Evolutionary conservation across 37 sponge, comb jelly and placozoan genomes (phyloP).

Genomic region (Oopsacas minuta): DNA sequence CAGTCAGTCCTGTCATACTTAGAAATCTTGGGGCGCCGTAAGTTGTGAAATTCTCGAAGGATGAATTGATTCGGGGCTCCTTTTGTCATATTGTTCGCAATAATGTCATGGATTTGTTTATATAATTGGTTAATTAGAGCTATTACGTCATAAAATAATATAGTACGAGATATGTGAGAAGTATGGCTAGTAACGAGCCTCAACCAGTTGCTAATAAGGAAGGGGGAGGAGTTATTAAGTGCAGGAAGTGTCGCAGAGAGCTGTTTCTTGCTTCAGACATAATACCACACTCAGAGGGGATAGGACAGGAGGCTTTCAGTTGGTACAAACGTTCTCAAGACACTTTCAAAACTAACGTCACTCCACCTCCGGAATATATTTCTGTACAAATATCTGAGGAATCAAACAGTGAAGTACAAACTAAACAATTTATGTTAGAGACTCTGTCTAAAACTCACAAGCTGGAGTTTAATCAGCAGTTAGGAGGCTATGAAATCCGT

Average conservation of each 20-base stretch:
- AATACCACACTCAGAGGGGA: slow-evolving; percentile 45
- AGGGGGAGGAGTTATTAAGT: not conserved
- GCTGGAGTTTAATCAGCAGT: not conserved
- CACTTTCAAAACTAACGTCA: not conserved
- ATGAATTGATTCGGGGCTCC: too few relatives aligned
- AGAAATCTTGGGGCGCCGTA: too few relatives aligned
- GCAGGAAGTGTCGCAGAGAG: not conserved
- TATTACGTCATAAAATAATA: too few relatives aligned
- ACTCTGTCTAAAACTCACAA: not conserved
- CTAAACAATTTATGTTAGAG: not conserved
- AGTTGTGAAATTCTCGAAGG: too few relatives aligned
- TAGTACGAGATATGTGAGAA: too few relatives aligned
- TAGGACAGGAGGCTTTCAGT: slow-evolving; percentile 45
- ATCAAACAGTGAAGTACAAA: not conserved
- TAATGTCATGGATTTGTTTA: too few relatives aligned
- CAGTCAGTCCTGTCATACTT: too few relatives aligned
- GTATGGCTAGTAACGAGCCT: not conserved
- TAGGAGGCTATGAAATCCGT: not conserved
- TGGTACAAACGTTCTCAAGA: slow-evolving; percentile 37
- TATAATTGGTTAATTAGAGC: too few relatives aligned
- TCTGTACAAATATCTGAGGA: not conserved
- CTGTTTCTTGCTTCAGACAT: not conserved
- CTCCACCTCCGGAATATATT: not conserved
- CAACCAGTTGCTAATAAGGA: not conserved
- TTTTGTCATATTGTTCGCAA: too few relatives aligned